Base-by-base conservation (phyloP, 1,140 invertebrate genomes). In the Scaptodrosophila lebanonensis region DNA sequence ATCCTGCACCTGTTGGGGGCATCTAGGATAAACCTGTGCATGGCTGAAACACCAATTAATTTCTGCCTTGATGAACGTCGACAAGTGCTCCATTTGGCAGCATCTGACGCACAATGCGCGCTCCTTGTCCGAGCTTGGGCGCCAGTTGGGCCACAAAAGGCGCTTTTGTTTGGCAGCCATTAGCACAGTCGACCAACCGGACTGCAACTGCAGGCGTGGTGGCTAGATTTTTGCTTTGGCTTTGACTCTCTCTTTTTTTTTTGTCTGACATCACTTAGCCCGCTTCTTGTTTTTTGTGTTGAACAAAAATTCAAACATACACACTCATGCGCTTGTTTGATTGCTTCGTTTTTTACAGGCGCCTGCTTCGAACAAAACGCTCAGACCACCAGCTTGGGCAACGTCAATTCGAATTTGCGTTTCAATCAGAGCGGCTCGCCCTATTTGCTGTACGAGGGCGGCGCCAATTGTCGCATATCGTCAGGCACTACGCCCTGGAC, bases 381-480 rank as follows among this genome's bases (percentile, higher is more conserved):
- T n/a, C 66, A 69, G 49, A 66, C 66, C 50, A 82, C 54, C 27
- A 87, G 87, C 17, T 67, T 87, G 47, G 89, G 89, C n/a, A 85
- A 69, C 50, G 79, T 69, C 32, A 89, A 89, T 48, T 60, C 87
- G 22, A 85, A 89, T 65, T 77, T 90, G 39, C 77, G 85, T 45
- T 89, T 88, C 87, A 83, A 87, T 60, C 79, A 88, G 54, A 87
- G 79, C 52, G 88, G 88, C 13, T 72, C 84, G 39, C 87, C 88
- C 7, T 90, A 89, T 76, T 83, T 90, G 43, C 88, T 89, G 57
- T 90, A 90, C 60, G 88, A 88, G 15, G 67, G 88, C 52, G 89
- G 89, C 12, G 76, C 83, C 44, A 22, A 69, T 30, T 90, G 89
- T 45, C 50, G 36, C 13, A 33, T 51, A 13, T 35, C 36, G 1